Percentiles rank a stretch among this genome's conserved stretches.
phyloP scores from a whole-genome alignment of 2,797 vertebrate species.

The Anisognathus igniventris region DNA sequence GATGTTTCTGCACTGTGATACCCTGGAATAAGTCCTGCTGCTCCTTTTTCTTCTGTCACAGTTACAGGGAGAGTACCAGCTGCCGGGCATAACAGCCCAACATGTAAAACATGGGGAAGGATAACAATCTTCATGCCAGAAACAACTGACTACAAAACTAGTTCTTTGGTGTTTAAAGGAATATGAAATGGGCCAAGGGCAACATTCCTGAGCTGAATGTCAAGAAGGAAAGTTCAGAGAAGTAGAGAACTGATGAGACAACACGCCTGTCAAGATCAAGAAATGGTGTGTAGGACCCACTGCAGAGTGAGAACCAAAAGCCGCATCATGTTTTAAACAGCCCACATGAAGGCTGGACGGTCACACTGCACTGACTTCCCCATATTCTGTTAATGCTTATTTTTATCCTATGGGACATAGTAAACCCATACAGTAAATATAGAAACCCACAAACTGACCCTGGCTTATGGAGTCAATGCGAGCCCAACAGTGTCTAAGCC shows the following conservation, averaged over 20 bases:
- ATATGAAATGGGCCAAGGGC: not conserved
- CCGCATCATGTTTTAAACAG: not conserved
- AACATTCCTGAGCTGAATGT: not conserved
- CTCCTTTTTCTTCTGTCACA: not conserved
- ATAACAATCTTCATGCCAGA: not conserved
- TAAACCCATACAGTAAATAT: not conserved
- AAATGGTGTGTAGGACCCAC: not conserved
- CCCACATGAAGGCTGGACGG: not conserved
- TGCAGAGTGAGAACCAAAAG: not conserved
- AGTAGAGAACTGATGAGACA: not conserved
- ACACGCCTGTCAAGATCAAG: not conserved
- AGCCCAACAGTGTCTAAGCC: rapidly evolving
- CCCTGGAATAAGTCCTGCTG: not conserved
- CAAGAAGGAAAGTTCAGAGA: not conserved
- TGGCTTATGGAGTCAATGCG: not conserved
- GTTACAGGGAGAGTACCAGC: not conserved
- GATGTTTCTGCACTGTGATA: not conserved
- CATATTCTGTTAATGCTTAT: not conserved
- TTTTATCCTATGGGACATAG: not conserved
- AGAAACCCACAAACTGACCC: not conserved
- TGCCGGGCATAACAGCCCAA: not conserved
- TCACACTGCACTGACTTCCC: not conserved
- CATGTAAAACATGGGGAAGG: not conserved
- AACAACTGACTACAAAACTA: not conserved
- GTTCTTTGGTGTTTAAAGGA: not conserved